These are phyloP conservation scores for Arctopsyche grandis DNA, from an alignment of 1,140 invertebrate species.

Conservation along the genomic window DNA sequence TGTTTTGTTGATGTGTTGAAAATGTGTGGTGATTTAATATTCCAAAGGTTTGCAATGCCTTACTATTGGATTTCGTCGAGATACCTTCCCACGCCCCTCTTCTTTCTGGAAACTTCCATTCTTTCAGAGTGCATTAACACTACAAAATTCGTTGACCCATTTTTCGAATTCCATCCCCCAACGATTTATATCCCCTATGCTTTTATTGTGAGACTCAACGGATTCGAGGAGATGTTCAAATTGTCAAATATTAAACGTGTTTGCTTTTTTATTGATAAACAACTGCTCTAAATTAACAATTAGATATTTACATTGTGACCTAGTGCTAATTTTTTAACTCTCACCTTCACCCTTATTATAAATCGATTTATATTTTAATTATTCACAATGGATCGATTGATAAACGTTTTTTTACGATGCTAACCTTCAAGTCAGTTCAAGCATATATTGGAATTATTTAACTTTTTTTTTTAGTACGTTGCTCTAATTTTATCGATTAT, in stretches of 20 bases:
- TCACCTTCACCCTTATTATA: conserved; percentile 9
- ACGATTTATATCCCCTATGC: conserved; percentile 22
- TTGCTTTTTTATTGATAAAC: not conserved
- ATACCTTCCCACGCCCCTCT: conserved; percentile 34
- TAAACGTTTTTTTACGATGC: not conserved
- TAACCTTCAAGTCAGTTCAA: conserved; percentile 14
- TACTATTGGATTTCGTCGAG: not conserved
- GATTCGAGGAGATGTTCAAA: not conserved
- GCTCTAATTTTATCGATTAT: not conserved
- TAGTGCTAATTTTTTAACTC: conserved; percentile 10
- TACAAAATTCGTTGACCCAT: conserved; percentile 10
- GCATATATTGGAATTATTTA: not conserved
- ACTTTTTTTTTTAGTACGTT: not conserved
- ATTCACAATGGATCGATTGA: no score
- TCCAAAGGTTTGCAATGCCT: not conserved
- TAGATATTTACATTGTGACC: not conserved
- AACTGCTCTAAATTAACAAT: conserved; percentile 9
- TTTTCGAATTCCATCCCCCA: conserved; percentile 27
- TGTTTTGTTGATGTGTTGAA: no score
- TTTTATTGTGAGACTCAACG: not conserved
- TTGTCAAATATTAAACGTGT: no score
- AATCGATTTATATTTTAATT: not conserved
- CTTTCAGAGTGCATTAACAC: conserved; percentile 12
- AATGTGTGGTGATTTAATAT: no score
- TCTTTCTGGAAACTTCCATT: conserved; percentile 27